phyloP scores from a whole-genome alignment of 2,888 invertebrate species.

The Phoronis australis region DNA sequence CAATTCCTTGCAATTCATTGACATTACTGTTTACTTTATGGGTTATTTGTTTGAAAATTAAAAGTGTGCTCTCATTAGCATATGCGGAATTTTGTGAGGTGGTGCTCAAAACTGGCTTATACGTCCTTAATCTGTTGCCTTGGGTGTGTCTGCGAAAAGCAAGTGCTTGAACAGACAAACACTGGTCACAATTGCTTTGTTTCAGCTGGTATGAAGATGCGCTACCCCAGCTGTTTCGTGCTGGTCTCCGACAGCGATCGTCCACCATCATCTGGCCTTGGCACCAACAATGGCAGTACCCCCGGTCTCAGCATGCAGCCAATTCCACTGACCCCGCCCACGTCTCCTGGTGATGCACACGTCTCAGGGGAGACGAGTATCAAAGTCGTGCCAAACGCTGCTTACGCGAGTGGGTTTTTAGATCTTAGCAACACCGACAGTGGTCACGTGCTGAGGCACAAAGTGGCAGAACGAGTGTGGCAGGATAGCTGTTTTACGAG shows the following conservation, averaged over 20 bases:
- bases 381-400: constrained; percentile 19
- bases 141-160: too few relatives aligned
- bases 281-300: neutral
- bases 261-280: constrained; percentile 21
- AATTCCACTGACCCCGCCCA: constrained; percentile 33
- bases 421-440: constrained; percentile 14
- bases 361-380: constrained; percentile 17
- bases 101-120: too few relatives aligned
- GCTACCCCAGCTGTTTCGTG: constrained; percentile 92
- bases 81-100: too few relatives aligned
- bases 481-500: constrained; percentile 63
- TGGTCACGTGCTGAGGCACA: constrained; percentile 17
- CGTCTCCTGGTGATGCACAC: constrained; percentile 37
- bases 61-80: too few relatives aligned
- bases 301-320: neutral
- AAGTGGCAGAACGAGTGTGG: constrained; percentile 58
- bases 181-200: constrained; percentile 43
- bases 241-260: constrained; percentile 56
- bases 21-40: too few relatives aligned
- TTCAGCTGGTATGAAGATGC: constrained; percentile 86
- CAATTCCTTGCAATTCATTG: too few relatives aligned
- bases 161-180: too few relatives aligned
- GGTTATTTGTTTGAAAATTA: too few relatives aligned
- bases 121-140: too few relatives aligned
- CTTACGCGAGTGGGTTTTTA: too few relatives aligned